These are phyloP conservation scores for Drosophila helvetica DNA, from an alignment of 2,888 invertebrate species.

Conservation along the genomic window DNA sequence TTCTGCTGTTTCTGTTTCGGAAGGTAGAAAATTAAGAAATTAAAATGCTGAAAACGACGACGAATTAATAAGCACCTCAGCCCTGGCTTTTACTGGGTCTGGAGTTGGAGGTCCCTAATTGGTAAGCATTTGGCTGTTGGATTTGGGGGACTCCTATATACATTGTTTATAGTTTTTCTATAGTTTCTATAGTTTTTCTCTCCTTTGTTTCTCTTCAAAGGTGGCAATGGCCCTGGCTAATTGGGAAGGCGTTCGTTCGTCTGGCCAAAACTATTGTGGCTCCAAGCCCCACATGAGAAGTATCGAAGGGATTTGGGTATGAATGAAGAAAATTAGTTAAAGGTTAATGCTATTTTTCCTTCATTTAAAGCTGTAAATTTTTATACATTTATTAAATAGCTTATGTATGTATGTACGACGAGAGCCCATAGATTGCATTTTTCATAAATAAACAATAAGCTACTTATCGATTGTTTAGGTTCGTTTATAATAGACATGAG, in stretches of 20 bases:
- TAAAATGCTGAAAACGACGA: constrained; percentile 54
- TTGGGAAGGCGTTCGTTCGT: constrained; percentile 35
- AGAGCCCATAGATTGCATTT: too few relatives aligned
- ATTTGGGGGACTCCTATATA: constrained; percentile 13
- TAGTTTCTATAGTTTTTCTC: constrained; percentile 71
- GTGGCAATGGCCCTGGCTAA: constrained; percentile 38
- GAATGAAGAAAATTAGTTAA: not conserved
- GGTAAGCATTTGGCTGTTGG: constrained; percentile 42
- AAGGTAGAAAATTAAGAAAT: constrained; percentile 70
- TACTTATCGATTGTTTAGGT: not conserved
- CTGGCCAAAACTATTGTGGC: constrained; percentile 32
- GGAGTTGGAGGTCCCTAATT: constrained; percentile 30
- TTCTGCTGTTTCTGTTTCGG: constrained; percentile 11
- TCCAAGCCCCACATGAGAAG: too few relatives aligned
- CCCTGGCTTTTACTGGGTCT: constrained; percentile 1
- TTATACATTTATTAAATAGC: too few relatives aligned
- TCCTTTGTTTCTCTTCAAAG: constrained; percentile 31
- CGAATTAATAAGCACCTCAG: constrained; percentile 73
- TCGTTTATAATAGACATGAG: too few relatives aligned
- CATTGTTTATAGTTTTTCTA: too few relatives aligned
- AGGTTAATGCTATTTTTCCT: not conserved
- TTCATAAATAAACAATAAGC: not conserved
- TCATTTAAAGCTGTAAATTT: too few relatives aligned
- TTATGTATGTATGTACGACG: too few relatives aligned
- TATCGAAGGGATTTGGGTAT: too few relatives aligned